phyloP scores from a whole-genome alignment of 2,113 vertebrate genomes.

The Vulpes vulpes region DNA sequence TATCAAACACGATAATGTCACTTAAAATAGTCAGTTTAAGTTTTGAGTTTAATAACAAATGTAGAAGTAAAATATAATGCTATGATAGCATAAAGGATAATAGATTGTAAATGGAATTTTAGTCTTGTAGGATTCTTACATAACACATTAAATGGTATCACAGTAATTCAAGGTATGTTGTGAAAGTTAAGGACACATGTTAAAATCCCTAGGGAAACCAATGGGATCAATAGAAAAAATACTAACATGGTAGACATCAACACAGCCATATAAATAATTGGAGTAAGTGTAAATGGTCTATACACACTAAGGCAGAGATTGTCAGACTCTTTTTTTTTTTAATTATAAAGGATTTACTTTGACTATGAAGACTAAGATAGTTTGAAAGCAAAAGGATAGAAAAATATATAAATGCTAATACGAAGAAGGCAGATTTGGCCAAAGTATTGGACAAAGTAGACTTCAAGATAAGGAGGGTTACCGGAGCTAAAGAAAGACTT shows the following conservation, averaged over 20 bases:
- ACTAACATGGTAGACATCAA: neutral
- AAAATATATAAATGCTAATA: neutral
- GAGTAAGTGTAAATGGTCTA: neutral
- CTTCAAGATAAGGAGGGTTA: neutral
- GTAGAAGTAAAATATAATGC: neutral
- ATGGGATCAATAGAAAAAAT: neutral
- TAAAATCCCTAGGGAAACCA: neutral
- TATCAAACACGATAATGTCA: no score
- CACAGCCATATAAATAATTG: neutral
- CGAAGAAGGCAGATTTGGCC: neutral
- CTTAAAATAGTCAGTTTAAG: no score
- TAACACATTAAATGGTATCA: neutral
- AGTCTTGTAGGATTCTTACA: neutral
- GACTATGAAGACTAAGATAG: neutral
- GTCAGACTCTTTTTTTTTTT: neutral
- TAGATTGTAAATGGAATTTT: neutral
- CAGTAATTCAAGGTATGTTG: neutral
- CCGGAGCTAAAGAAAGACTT: neutral
- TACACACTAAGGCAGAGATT: neutral
- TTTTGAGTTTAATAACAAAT: constrained; percentile 30
- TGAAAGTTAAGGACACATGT: neutral
- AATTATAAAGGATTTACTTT: neutral
- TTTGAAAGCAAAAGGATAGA: neutral
- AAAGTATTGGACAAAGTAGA: neutral
- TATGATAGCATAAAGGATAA: neutral